These are phyloP conservation scores for Odontamblyopus lacepedii DNA, from an alignment of 2,797 vertebrate genomes.

Conservation along the genomic window DNA sequence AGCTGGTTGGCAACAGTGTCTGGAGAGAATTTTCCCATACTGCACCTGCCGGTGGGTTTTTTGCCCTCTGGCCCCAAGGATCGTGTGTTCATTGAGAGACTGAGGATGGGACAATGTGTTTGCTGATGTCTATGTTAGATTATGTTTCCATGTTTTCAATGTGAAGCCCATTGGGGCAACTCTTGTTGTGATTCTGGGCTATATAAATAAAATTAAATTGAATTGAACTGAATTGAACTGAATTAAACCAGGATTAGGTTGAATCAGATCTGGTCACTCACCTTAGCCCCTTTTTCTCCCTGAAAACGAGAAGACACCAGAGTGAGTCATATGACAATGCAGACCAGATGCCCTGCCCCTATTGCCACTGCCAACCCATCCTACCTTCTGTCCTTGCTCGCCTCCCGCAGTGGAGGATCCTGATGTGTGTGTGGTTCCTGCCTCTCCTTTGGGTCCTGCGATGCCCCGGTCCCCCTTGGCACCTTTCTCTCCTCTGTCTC, in stretches of 20 bases:
- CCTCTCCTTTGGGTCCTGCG: slow-evolving; percentile 78
- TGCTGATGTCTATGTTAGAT: no score
- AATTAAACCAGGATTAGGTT: background rate
- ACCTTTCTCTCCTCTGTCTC: slow-evolving; percentile 73
- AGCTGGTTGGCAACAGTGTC: no score
- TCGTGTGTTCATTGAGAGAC: no score
- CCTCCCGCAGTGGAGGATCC: slow-evolving; percentile 38
- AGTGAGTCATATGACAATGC: background rate
- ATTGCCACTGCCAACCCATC: background rate
- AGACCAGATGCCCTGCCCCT: background rate
- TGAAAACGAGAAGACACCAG: slow-evolving; percentile 43
- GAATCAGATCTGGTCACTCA: slow-evolving; percentile 16
- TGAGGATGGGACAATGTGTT: no score
- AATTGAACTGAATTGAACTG: no score
- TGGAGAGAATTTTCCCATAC: no score
- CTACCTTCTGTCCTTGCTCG: slow-evolving; percentile 78
- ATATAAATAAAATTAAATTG: no score
- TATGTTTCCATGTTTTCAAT: no score
- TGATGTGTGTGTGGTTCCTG: slow-evolving; percentile 35
- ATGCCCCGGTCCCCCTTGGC: slow-evolving; percentile 52
- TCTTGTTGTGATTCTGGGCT: no score
- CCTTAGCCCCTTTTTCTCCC: slow-evolving; percentile 82
- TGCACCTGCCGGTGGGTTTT: no score
- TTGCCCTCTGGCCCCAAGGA: no score
- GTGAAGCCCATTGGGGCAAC: no score